These are phyloP conservation scores for Podarcis muralis DNA, from an alignment of 2,113 vertebrate genomes.

Conservation along the genomic window DNA sequence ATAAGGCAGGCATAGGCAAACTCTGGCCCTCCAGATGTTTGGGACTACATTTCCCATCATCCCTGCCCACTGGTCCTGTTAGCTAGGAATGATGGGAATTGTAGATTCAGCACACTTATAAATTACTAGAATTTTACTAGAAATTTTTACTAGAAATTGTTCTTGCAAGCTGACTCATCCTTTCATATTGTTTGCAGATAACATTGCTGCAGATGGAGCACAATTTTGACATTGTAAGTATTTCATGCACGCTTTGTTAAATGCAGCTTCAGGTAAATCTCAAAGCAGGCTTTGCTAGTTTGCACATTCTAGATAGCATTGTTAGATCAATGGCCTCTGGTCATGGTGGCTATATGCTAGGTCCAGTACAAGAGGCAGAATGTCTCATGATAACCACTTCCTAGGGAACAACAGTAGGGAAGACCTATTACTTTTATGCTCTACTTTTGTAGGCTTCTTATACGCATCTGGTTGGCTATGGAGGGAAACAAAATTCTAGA, in stretches of 20 bases:
- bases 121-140: neutral
- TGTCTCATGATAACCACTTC: neutral
- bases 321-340: neutral
- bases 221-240: constrained; percentile 99
- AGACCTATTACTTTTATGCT: too few species aligned
- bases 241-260: neutral
- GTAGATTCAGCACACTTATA: neutral
- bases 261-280: constrained; percentile 5
- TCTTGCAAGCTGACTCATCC: constrained; percentile 29
- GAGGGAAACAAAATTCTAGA: neutral
- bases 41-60: too few species aligned
- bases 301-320: neutral
- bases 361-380: neutral
- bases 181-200: constrained; percentile 81
- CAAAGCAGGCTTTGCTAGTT: neutral
- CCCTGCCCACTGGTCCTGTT: too few species aligned
- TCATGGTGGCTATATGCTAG: neutral
- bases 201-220: constrained; percentile 98
- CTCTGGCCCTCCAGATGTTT: too few species aligned
- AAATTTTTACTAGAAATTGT: too few species aligned
- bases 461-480: neutral
- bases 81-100: too few species aligned
- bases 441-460: neutral
- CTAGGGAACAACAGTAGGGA: neutral
- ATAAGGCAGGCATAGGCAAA: neutral